Evolutionary conservation across 2,888 invertebrate species (phyloP), one percentile per base, ranked within the genome.

Genomic region (Zygogramma bicolorata): DNA sequence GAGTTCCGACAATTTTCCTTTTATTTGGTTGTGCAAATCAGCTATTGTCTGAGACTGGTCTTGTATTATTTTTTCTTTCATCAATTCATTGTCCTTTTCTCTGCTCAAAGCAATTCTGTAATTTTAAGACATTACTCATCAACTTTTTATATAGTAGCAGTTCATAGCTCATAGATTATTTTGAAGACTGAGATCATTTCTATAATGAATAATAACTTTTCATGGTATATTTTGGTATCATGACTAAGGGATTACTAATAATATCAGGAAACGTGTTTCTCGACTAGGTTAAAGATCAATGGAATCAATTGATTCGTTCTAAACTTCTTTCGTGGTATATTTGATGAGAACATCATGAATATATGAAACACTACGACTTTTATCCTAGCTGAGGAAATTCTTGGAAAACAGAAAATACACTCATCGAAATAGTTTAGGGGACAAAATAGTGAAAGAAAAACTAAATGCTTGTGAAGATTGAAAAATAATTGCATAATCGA

Each of bases 21-120:
- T 80, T 7, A 81, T 76, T 69, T 80, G 76, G 7, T 58, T 42
- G 63, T 81, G 79, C 20, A 81, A 61, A 27, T 68, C 62, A 3
- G 68, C 22, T 60, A 81, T 81, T 3, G 81, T 81, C 57, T 78
- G 70, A 3, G 77, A 77, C 65, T 82, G 81, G 68, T 81, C 81
- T 40, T 81, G 71, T 25, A 82, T 81, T 27, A 82, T 80, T 75
- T 82, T 82, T 61, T 82, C 79, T 76, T 81, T 80, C 22, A 82
- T 40, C 29, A 79, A 59, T 40, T 77, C 76, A 25, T 79, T 80
- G 15, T 81, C 81, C 59, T 77, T 77, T 69, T 82, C 81, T 29
- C 65, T 72, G 42, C 65, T 75, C 49, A 82, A 69, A 8, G 71
- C 75, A 31, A 70, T 70, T 61, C 81, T 81, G 63, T 13, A 69